Base-by-base conservation (phyloP, 2,888 invertebrate genomes). In the Heliconius hortense region DNA sequence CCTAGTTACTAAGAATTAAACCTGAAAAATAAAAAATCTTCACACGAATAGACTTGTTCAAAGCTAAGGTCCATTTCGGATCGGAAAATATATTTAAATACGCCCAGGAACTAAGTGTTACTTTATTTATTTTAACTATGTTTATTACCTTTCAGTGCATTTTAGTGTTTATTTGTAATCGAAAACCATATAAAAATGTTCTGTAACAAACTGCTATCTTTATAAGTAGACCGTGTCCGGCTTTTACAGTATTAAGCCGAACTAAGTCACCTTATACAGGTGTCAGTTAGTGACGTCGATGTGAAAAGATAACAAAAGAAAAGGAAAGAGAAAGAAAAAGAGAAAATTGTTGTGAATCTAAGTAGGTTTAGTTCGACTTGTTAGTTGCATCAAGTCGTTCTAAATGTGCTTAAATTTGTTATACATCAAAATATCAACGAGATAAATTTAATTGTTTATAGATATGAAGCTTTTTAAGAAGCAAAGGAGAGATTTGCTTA, bases 221-320 rank as follows among this genome's bases (percentile, higher is more conserved):
- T 80, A 75, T 82, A 83, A 85, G 83, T 83, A 85, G 82, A 82
- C 81, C 64, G 78, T 80, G 82, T 84, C 78, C 78, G 81, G 82
- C 84, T 84, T 83, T 77, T 80, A 73, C 21, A 24, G 10, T 59
- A 72, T 59, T 70, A 75, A 82, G 83, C 82, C 77, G 80, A 70
- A 43, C 74, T 75, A 71, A 67, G 70, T 79, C 80, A 83, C 72
- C 81, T 83, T 82, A 72, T 66, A 28, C 71, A 76, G 72, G 76
- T 73, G 76, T 62, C 70, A 64, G 66, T 71, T 59, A 67, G 13
- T n/a, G 11, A 56, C 64, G 69, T n/a, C 67, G 53, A 24, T 56
- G 18, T 26, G 53, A 11, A 18, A 35, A 31, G 24, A 39, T 48
- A 0, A 35, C 18, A 35, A n/a, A 28, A 18, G 21, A 26, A 4